phyloP scores from a whole-genome alignment of 2,797 vertebrate species.

The Sebastes iracundus region DNA sequence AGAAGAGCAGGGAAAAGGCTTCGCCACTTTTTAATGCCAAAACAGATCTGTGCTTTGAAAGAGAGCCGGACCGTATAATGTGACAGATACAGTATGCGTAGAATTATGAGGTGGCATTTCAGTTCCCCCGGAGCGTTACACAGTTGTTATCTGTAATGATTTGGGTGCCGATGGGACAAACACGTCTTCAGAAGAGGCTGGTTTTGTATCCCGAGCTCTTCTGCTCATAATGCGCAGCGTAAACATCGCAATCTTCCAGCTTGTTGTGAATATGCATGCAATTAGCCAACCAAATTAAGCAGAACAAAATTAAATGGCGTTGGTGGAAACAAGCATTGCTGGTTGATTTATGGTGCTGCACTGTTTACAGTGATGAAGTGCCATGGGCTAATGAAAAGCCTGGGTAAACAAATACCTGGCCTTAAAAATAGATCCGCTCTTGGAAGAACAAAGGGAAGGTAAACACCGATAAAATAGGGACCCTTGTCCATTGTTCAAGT shows the following conservation, averaged over 20 bases:
- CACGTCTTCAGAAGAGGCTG: constrained; percentile 33
- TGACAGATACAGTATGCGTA: constrained; percentile 21
- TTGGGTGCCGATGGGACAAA: constrained; percentile 43
- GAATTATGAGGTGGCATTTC: constrained; percentile 65
- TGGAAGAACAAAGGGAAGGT: constrained; percentile 44
- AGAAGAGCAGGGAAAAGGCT: constrained; percentile 15
- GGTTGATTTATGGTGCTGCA: constrained; percentile 68
- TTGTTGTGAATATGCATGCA: constrained; percentile 79
- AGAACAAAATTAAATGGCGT: constrained; percentile 74
- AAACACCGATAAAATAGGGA: background rate
- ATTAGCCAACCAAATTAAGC: constrained; percentile 78
- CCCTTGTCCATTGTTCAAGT: constrained; percentile 16
- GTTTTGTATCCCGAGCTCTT: constrained; percentile 39
- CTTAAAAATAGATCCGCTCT: constrained; percentile 44
- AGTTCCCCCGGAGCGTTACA: constrained; percentile 38
- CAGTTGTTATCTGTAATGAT: constrained; percentile 66
- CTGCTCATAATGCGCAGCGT: constrained; percentile 51
- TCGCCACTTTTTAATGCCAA: constrained; percentile 32
- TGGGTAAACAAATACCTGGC: constrained; percentile 69
- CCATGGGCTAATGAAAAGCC: constrained; percentile 66
- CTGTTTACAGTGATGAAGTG: constrained; percentile 68
- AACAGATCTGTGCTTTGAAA: constrained; percentile 40
- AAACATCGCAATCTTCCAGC: constrained; percentile 67
- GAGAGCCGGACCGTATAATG: constrained; percentile 40
- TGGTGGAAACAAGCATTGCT: constrained; percentile 66